Evolutionary conservation across 1,140 invertebrate genomes (phyloP), one percentile per base, ranked within the genome.

Genomic region (Atta cephalotes): DNA sequence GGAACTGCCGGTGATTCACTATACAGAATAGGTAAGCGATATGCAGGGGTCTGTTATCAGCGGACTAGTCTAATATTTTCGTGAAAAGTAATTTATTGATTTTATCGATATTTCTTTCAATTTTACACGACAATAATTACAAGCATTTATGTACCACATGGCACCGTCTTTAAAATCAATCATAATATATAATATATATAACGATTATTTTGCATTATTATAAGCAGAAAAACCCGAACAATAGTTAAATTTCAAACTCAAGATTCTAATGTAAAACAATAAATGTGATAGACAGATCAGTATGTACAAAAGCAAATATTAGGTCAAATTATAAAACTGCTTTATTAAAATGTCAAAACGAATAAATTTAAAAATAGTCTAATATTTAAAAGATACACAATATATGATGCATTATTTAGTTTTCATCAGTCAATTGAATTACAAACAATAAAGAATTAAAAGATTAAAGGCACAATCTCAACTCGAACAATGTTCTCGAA

Each of bases 1-100:
- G 53, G 39, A 66, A 49, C 35, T 77, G 35, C 35, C 56, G 16
- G 18, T 88, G 68, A 76, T 77, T 70, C 25, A 60, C 81, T 58
- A 85, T 86, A 58, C 65, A 56, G 85, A 88, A 79, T 56, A 68
- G n/a, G 28, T 31, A 39, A 70, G 51, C 70, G 49, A 84, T 84
- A 84, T 62, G 74, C 39, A 66, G 70, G 21, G n/a, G 25, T 60
- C 68, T 68, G 84, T 66, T 88, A 88, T 89, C 87, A 87, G 51
- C 78, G 31, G n/a, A 31, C 35, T 51, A 63, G 60, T 76, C 74
- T 89, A 89, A 89, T 89, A 89, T 86, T 81, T 35, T 18, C 53
- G 63, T 77, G 88, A 86, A 70, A 86, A 89, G 53, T 89, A 71
- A 74, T 85, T 85, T 79, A 85, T 78, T 60, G 74, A 53, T 84